A percentile compares a stretch with the other conserved stretches of the same genome.
Evolutionary conservation across 2,113 vertebrate genomes (phyloP).

Genomic region (Pyxicephalus adspersus): DNA sequence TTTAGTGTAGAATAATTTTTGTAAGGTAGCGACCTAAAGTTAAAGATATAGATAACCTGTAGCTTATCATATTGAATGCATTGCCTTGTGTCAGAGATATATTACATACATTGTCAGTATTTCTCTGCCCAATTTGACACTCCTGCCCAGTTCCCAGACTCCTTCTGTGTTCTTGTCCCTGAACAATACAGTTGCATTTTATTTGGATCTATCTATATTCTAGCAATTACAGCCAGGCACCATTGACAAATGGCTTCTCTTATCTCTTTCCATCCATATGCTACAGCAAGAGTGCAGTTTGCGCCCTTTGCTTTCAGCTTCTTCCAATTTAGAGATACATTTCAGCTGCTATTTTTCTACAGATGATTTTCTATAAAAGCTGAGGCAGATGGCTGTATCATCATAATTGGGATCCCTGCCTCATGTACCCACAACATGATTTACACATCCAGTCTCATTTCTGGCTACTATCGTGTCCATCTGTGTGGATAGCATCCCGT

Average conservation of each 20-base stretch:
- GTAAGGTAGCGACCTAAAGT: too few relatives aligned
- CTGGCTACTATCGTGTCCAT: slow-evolving; percentile 50
- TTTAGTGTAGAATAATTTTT: too few relatives aligned
- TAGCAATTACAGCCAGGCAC: not conserved
- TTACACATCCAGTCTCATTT: slow-evolving; percentile 34
- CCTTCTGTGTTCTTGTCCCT: not conserved
- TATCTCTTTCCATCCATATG: slow-evolving; percentile 25
- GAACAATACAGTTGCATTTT: not conserved
- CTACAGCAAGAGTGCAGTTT: not conserved
- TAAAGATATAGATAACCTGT: too few relatives aligned
- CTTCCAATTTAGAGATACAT: not conserved
- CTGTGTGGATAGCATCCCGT: slow-evolving; percentile 32
- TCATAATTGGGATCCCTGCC: slow-evolving; percentile 40
- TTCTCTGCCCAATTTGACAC: not conserved
- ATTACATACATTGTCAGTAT: not conserved
- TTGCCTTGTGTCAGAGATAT: too few relatives aligned
- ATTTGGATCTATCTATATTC: not conserved
- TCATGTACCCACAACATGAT: slow-evolving; percentile 24
- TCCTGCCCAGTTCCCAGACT: not conserved
- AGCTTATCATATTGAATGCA: too few relatives aligned
- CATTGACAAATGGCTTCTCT: not conserved
- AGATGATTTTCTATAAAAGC: not conserved
- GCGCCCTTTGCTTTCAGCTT: not conserved
- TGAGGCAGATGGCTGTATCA: slow-evolving; percentile 44
- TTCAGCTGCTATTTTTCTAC: slow-evolving; percentile 18